These are phyloP conservation scores for Mesitornis unicolor DNA, from an alignment of 2,113 vertebrate species.

Conservation along the genomic window DNA sequence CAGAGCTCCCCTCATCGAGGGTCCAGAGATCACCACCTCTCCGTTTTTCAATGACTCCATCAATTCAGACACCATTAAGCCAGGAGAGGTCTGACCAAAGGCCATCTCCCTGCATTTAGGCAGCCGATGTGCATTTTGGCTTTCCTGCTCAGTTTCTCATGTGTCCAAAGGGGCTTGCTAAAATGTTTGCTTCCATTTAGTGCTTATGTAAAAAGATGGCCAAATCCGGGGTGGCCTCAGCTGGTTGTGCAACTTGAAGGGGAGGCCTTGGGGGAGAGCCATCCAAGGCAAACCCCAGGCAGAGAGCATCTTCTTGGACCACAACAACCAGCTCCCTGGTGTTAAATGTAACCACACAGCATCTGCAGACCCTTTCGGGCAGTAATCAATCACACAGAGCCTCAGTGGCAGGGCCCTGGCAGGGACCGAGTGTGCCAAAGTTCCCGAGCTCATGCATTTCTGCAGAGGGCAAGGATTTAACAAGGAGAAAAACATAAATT, in stretches of 20 bases:
- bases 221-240: conserved; percentile 36
- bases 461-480: background rate
- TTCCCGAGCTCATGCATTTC: background rate
- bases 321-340: background rate
- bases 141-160: background rate
- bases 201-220: background rate
- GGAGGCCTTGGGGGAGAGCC: background rate
- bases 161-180: background rate
- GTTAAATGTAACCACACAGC: conserved; percentile 39
- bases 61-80: accelerated
- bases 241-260: conserved; percentile 23
- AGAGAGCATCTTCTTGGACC: background rate
- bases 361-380: background rate
- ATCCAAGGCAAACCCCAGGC: background rate
- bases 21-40: background rate
- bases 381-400: background rate
- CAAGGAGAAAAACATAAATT: background rate
- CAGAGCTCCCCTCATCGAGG: background rate
- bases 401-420: background rate
- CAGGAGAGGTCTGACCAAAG: background rate
- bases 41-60: background rate
- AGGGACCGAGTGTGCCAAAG: background rate
- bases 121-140: background rate
- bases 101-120: background rate
- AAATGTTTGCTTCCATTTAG: background rate